phyloP scores from a whole-genome alignment of 1,140 invertebrate genomes.

The Campoletis sonorensis region DNA sequence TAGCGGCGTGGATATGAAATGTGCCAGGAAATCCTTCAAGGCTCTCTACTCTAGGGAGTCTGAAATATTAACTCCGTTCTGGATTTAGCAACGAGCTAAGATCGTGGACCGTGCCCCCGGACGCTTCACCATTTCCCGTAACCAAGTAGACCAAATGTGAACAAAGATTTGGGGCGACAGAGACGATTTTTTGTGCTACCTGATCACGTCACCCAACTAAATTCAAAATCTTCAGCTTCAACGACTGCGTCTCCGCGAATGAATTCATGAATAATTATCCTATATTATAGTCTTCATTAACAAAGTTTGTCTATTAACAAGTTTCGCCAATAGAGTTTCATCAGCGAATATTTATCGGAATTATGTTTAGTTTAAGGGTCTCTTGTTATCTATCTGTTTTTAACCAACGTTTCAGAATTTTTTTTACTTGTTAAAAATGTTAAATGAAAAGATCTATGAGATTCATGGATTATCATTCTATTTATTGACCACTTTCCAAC shows the following conservation, averaged over 20 bases:
- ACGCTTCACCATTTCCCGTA: neutral
- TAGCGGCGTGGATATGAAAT: neutral
- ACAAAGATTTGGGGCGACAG: neutral
- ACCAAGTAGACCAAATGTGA: neutral
- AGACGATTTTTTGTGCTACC: neutral
- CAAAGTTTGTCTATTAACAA: too few relatives aligned
- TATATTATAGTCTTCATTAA: too few relatives aligned
- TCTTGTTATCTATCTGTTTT: too few relatives aligned
- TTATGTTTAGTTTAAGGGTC: too few relatives aligned
- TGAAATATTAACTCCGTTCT: constrained; percentile 45
- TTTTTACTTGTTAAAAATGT: too few relatives aligned
- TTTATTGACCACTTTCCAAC: too few relatives aligned
- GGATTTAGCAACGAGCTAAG: constrained; percentile 34
- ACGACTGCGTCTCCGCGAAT: neutral
- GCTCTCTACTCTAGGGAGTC: constrained; percentile 29
- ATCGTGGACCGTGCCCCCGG: constrained; percentile 10
- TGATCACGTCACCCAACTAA: neutral
- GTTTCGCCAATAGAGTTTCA: too few relatives aligned
- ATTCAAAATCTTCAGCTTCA: neutral
- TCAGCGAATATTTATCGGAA: too few relatives aligned
- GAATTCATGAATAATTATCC: neutral
- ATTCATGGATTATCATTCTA: too few relatives aligned
- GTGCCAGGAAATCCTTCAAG: constrained; percentile 41
- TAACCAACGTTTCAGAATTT: too few relatives aligned
- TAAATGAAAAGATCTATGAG: too few relatives aligned